These are phyloP conservation scores for Thereva unica DNA, from an alignment of 2,888 invertebrate species.

Conservation along the genomic window DNA sequence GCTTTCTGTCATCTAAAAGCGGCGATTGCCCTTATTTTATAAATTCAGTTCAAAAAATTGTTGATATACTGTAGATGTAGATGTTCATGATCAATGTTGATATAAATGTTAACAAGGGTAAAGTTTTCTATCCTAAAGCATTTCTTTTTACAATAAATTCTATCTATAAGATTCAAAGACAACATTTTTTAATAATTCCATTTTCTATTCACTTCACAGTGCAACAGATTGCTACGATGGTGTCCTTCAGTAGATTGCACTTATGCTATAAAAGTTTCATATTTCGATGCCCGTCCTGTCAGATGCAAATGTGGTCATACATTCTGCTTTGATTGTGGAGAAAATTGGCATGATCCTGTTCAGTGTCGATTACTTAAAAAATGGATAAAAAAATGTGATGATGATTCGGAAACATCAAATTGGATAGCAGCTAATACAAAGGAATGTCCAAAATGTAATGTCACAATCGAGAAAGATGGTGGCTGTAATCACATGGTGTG, in stretches of 20 bases:
- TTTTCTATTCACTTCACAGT: conserved; percentile 62
- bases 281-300: conserved; percentile 88
- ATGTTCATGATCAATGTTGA: too few relatives aligned
- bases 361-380: conserved; percentile 88
- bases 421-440: conserved; percentile 99
- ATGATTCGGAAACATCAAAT: conserved; percentile 98
- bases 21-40: too few relatives aligned
- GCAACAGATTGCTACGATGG: conserved; percentile 95
- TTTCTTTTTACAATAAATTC: too few relatives aligned
- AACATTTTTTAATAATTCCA: not conserved
- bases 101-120: too few relatives aligned
- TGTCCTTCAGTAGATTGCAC: conserved; percentile 98
- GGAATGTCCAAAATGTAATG: conserved; percentile 98
- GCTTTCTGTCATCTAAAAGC: too few relatives aligned
- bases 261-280: conserved; percentile 89
- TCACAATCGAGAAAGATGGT: conserved; percentile 95
- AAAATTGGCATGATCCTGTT: conserved; percentile 98
- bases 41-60: too few relatives aligned
- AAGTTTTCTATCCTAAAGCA: too few relatives aligned
- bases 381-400: conserved; percentile 99
- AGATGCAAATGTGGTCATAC: conserved; percentile 90
- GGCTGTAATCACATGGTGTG: conserved; percentile 99
- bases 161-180: too few relatives aligned
- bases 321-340: conserved; percentile 96
- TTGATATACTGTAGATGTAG: too few relatives aligned